A percentile compares a stretch with the other conserved stretches of the same genome.
Evolutionary conservation across 2,888 invertebrate genomes (phyloP).

Genomic region (Drosophila buzzatii): DNA sequence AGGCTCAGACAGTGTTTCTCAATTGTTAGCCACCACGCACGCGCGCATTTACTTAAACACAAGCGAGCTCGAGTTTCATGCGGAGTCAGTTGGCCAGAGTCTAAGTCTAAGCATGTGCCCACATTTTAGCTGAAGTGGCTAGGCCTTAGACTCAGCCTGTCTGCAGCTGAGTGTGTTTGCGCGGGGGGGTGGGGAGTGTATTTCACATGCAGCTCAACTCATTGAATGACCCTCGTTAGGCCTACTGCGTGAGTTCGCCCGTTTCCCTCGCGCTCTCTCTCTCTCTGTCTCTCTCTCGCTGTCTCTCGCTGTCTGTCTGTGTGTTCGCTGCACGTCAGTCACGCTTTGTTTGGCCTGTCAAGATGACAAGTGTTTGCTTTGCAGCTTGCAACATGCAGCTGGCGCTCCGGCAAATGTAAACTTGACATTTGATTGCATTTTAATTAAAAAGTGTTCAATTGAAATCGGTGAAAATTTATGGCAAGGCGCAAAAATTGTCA

Average conservation of each 20-base stretch:
- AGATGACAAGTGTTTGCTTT: slow-evolving; percentile 82
- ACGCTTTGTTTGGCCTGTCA: slow-evolving; percentile 81
- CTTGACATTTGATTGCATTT: slow-evolving; percentile 83
- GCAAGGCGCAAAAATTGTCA: slow-evolving; percentile 57
- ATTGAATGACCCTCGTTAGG: slow-evolving; percentile 80
- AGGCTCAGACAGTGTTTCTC: slow-evolving; percentile 71
- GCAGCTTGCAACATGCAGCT: slow-evolving; percentile 55
- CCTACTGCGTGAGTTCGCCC: slow-evolving; percentile 51
- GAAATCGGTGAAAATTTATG: slow-evolving; percentile 67
- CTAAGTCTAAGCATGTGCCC: slow-evolving; percentile 62
- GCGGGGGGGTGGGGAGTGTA: slow-evolving; percentile 64
- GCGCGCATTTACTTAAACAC: slow-evolving; percentile 81
- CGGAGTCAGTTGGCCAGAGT: slow-evolving; percentile 21
- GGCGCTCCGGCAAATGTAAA: slow-evolving; percentile 71
- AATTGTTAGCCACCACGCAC: slow-evolving; percentile 81
- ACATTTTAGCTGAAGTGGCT: slow-evolving; percentile 62
- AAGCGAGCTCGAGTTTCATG: slow-evolving; percentile 71
- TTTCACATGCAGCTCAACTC: slow-evolving; percentile 70
- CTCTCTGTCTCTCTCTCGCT: slow-evolving; percentile 3
- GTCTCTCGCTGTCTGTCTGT: slow-evolving; percentile 16
- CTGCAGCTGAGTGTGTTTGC: slow-evolving; percentile 19
- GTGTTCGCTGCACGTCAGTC: slow-evolving; percentile 61
- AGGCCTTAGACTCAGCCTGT: not conserved
- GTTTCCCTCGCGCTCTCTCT: not conserved
- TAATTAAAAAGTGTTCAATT: slow-evolving; percentile 71